Evolutionary conservation across 2,113 vertebrate genomes (phyloP).

Genomic region (Muntiacus reevesi): DNA sequence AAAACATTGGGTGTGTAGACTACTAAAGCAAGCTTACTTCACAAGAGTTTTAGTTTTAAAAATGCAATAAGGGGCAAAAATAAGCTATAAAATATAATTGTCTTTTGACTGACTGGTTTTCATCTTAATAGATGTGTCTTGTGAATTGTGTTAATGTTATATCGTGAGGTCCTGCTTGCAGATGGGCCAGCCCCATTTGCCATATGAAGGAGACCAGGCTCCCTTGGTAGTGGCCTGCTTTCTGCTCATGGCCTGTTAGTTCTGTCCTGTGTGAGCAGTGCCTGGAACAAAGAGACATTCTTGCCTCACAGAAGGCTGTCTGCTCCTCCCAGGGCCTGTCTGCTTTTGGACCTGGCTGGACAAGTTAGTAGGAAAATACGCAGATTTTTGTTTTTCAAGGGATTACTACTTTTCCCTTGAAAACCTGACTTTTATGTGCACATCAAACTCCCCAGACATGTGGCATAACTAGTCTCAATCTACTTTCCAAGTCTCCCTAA

Average conservation of each 20-base stretch:
- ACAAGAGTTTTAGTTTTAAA: constrained; percentile 2
- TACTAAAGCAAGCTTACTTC: neutral
- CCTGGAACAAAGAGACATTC: neutral
- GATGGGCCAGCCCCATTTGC: neutral
- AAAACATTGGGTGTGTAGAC: neutral
- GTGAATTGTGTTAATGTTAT: neutral
- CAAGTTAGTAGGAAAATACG: neutral
- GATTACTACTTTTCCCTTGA: neutral
- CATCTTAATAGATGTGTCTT: neutral
- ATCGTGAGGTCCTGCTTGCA: neutral
- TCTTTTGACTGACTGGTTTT: neutral
- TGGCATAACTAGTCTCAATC: neutral
- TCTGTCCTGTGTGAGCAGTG: neutral
- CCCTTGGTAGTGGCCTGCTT: neutral
- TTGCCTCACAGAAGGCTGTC: neutral
- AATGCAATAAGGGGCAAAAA: neutral
- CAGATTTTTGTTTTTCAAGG: neutral
- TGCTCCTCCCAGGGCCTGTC: neutral
- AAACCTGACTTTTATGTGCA: neutral
- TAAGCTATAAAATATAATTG: neutral
- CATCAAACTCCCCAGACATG: neutral
- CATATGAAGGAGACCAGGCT: neutral
- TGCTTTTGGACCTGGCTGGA: neutral
- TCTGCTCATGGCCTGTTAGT: neutral
- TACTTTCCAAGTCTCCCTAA: neutral